These are phyloP conservation scores for Thamnaconus septentrionalis DNA, from an alignment of 2,113 vertebrate species.

Conservation along the genomic window DNA sequence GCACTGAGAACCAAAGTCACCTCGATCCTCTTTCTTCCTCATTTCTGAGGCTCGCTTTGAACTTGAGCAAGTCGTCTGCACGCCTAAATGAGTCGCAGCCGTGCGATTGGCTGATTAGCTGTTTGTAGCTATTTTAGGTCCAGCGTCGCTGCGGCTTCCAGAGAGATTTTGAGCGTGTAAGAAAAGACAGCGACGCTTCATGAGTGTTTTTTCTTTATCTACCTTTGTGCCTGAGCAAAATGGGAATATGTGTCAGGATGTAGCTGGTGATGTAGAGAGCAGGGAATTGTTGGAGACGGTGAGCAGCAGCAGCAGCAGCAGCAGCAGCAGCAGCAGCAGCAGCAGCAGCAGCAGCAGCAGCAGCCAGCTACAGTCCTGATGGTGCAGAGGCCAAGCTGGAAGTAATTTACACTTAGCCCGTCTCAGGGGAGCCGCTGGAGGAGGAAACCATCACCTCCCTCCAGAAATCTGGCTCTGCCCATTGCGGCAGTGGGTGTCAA, in stretches of 20 bases:
- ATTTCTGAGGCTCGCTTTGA: too few relatives aligned
- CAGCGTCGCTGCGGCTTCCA: too few relatives aligned
- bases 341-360: conserved; percentile 24
- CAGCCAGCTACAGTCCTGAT: conserved; percentile 34
- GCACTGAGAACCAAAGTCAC: too few relatives aligned
- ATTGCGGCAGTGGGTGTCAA: conserved; percentile 51
- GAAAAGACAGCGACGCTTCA: too few relatives aligned
- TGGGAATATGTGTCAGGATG: conserved; percentile 46
- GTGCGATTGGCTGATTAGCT: too few relatives aligned
- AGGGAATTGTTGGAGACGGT: conserved; percentile 46
- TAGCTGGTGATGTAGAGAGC: conserved; percentile 38
- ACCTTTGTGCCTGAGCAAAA: background rate
- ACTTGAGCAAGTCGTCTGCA: too few relatives aligned
- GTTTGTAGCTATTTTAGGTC: too few relatives aligned
- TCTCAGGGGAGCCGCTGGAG: conserved; percentile 58
- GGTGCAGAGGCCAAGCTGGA: conserved; percentile 57
- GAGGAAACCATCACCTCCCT: conserved; percentile 67
- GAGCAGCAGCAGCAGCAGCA: conserved; percentile 27
- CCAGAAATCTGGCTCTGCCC: conserved; percentile 51
- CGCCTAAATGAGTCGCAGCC: too few relatives aligned
- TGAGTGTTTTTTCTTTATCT: too few relatives aligned
- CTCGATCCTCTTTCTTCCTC: too few relatives aligned
- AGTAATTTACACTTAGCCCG: conserved; percentile 76
- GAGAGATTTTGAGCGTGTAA: too few relatives aligned
- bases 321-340: conserved; percentile 18